A percentile compares a stretch with the other conserved stretches of the same genome.
Evolutionary conservation across 2,888 invertebrate genomes (phyloP).

Genomic region (Strigamia maritima): DNA sequence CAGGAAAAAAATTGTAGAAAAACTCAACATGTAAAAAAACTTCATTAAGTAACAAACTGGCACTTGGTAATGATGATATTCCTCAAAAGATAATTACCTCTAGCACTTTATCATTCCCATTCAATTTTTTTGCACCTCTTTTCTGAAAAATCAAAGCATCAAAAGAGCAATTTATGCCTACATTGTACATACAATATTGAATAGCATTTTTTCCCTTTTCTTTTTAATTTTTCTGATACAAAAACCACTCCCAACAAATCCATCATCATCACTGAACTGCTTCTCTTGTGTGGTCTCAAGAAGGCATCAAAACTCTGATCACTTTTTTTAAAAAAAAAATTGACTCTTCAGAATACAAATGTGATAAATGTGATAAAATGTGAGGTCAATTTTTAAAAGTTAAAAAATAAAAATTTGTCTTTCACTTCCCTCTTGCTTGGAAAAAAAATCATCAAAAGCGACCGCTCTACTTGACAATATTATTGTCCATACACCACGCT

Average conservation of each 20-base stretch:
- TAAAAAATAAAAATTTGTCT: background rate
- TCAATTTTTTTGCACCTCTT: background rate
- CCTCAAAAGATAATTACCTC: background rate
- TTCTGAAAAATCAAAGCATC: background rate
- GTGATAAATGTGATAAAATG: no score
- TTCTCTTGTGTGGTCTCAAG: background rate
- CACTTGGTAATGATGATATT: constrained; percentile 10
- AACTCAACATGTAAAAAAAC: background rate
- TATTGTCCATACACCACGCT: background rate
- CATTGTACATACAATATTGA: background rate
- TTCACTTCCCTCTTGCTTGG: background rate
- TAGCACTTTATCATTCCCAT: background rate
- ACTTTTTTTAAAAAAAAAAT: background rate
- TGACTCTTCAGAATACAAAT: background rate
- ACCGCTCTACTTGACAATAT: background rate
- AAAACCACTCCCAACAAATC: background rate
- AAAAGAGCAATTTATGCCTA: background rate
- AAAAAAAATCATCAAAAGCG: background rate
- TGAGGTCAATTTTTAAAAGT: background rate
- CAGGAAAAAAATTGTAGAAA: background rate
- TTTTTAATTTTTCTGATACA: background rate
- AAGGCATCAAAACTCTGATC: background rate
- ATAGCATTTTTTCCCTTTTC: no score
- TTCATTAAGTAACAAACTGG: background rate
- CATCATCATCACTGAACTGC: background rate